Conservation (phyloP, 2,888 invertebrate species). For the Xanthorhoe spadicearia region DNA sequence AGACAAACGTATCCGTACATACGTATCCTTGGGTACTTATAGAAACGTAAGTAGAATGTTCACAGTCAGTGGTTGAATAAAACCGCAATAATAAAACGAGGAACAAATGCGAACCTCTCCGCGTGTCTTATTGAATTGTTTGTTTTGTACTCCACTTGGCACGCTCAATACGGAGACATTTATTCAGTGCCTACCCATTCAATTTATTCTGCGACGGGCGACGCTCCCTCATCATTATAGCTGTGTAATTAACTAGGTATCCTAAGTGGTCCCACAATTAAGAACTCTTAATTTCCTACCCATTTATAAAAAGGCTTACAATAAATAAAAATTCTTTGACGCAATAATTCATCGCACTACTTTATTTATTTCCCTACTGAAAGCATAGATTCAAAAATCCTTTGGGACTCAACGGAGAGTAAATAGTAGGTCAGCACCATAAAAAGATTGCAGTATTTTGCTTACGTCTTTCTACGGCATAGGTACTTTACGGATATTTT, state of each 20-base stretch:
- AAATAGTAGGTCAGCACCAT: constrained; percentile 38
- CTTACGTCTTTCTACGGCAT: constrained; percentile 27
- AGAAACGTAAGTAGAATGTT: constrained; percentile 14
- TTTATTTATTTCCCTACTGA: constrained; percentile 23
- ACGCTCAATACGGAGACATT: constrained; percentile 48
- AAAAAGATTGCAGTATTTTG: constrained; percentile 32
- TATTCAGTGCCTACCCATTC: constrained; percentile 45
- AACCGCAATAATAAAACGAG: constrained; percentile 48
- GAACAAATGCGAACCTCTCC: constrained; percentile 45
- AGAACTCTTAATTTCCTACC: constrained; percentile 25
- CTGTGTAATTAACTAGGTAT: constrained; percentile 44
- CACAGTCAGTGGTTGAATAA: constrained; percentile 34
- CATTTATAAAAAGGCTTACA: background rate
- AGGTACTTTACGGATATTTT: constrained; percentile 18
- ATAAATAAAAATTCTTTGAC: background rate
- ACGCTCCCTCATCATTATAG: constrained; percentile 37
- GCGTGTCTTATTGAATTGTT: constrained; percentile 50
- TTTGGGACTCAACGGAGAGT: constrained; percentile 37
- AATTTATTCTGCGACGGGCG: constrained; percentile 47
- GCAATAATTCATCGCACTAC: constrained; percentile 13
- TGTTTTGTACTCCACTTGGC: constrained; percentile 50
- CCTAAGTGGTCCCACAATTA: constrained; percentile 30
- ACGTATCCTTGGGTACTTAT: background rate
- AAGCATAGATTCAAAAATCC: constrained; percentile 33
- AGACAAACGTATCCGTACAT: constrained; percentile 9